A percentile compares a stretch with the other conserved stretches of the same genome.
phyloP scores from a whole-genome alignment of 2,113 vertebrate genomes.

The Rhea americana region DNA sequence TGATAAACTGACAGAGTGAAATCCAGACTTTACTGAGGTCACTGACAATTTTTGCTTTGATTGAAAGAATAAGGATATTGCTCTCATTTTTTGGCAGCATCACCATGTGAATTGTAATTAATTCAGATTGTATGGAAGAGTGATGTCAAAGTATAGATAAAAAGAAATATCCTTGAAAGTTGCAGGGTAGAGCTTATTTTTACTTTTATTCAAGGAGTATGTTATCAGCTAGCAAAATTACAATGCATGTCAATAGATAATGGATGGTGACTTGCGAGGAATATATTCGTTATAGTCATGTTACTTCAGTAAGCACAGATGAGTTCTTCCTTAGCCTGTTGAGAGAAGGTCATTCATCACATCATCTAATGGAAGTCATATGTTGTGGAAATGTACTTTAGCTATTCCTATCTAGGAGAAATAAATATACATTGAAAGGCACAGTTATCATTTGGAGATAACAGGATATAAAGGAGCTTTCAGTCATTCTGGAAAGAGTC shows the following conservation, averaged over 20 bases:
- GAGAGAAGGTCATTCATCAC: slow-evolving; percentile 58
- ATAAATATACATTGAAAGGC: slow-evolving; percentile 45
- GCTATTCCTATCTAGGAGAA: slow-evolving; percentile 31
- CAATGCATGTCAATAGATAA: background rate
- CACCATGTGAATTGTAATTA: background rate
- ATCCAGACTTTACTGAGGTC: background rate
- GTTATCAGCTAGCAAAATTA: background rate
- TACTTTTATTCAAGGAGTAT: background rate
- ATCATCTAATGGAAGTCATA: slow-evolving; percentile 58
- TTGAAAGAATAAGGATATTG: background rate
- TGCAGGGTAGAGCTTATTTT: background rate
- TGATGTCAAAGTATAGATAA: background rate
- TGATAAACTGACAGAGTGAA: background rate
- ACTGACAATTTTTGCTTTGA: background rate
- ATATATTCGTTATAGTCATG: background rate
- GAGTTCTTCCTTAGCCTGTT: slow-evolving; percentile 34
- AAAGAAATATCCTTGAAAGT: background rate
- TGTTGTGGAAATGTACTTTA: slow-evolving; percentile 36
- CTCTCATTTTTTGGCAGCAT: background rate
- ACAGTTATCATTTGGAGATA: slow-evolving; percentile 41
- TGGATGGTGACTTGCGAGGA: slow-evolving; percentile 15
- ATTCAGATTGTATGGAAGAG: background rate
- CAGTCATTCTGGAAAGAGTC: slow-evolving; percentile 11
- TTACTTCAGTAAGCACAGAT: slow-evolving; percentile 28
- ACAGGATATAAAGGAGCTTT: slow-evolving; percentile 36